phyloP scores from a whole-genome alignment of 2,797 vertebrate species.

The Pyrrhura leucotis region DNA sequence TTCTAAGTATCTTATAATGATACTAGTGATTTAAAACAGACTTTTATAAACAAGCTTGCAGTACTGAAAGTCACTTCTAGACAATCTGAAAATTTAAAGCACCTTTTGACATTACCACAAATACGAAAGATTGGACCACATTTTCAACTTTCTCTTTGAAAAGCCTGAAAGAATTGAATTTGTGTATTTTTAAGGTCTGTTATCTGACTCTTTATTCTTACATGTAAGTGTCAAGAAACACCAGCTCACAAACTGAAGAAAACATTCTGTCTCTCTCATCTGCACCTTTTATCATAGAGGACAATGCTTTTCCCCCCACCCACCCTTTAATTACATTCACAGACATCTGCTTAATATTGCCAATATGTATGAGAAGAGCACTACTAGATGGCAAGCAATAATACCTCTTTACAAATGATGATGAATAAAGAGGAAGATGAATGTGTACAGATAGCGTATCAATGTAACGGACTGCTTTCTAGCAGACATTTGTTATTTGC shows the following conservation, averaged over 20 bases:
- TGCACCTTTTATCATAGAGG: slow-evolving; percentile 47
- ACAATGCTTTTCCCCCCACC: not conserved
- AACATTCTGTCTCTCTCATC: slow-evolving; percentile 34
- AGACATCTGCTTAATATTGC: slow-evolving; percentile 63
- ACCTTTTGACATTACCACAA: not conserved
- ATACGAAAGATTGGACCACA: not conserved
- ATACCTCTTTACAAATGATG: slow-evolving; percentile 69
- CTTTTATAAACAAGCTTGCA: not conserved
- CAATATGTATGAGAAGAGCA: slow-evolving; percentile 56
- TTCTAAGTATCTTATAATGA: not conserved
- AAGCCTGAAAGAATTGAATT: not conserved
- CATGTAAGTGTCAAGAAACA: slow-evolving; percentile 52
- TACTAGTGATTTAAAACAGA: not conserved
- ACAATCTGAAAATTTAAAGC: not conserved
- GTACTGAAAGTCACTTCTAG: not conserved
- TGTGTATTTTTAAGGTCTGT: not conserved
- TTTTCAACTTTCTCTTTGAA: not conserved
- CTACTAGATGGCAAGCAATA: slow-evolving; percentile 56
- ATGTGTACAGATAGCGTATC: slow-evolving; percentile 65
- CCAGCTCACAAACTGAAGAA: slow-evolving; percentile 41
- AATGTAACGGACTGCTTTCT: slow-evolving; percentile 54
- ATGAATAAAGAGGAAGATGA: slow-evolving; percentile 70
- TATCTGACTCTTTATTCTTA: not conserved
- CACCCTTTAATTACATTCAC: slow-evolving; percentile 68
- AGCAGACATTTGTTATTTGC: slow-evolving; percentile 59